These are phyloP conservation scores for Drosophila bunnanda DNA, from an alignment of 2,888 invertebrate species.

Conservation along the genomic window DNA sequence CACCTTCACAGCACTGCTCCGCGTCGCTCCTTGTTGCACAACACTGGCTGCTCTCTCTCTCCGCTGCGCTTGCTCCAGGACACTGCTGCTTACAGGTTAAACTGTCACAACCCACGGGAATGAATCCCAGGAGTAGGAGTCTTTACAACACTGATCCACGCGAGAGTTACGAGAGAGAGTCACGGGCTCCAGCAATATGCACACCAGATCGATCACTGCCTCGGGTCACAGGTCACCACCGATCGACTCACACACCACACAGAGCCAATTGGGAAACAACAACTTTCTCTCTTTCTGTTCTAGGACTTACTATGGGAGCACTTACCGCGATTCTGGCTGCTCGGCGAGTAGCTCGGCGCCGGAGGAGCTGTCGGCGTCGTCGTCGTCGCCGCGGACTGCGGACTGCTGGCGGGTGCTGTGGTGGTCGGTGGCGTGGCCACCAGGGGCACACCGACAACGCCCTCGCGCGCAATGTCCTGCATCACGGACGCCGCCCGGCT, in stretches of 20 bases:
- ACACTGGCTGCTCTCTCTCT: too few species aligned
- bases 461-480: conserved; percentile 90
- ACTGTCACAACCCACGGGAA: too few species aligned
- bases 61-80: too few species aligned
- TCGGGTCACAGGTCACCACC: conserved; percentile 1
- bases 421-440: conserved; percentile 66
- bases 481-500: conserved; percentile 93
- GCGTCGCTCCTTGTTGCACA: background rate
- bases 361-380: conserved; percentile 82
- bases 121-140: too few species aligned
- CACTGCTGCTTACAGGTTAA: too few species aligned
- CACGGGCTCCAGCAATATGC: background rate
- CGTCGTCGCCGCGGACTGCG: conserved; percentile 17
- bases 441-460: conserved; percentile 87
- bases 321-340: conserved; percentile 92
- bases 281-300: conserved; percentile 23
- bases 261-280: conserved; percentile 24
- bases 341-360: conserved; percentile 90
- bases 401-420: conserved; percentile 14
- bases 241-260: background rate
- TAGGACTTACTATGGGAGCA: conserved; percentile 52
- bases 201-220: conserved; percentile 10
- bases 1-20: conserved; percentile 1
- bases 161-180: too few species aligned
- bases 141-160: conserved; percentile 1